Evolutionary conservation across 2,113 vertebrate genomes (phyloP), one percentile per base, ranked within the genome.

Genomic region (Aleadryas rufinucha): DNA sequence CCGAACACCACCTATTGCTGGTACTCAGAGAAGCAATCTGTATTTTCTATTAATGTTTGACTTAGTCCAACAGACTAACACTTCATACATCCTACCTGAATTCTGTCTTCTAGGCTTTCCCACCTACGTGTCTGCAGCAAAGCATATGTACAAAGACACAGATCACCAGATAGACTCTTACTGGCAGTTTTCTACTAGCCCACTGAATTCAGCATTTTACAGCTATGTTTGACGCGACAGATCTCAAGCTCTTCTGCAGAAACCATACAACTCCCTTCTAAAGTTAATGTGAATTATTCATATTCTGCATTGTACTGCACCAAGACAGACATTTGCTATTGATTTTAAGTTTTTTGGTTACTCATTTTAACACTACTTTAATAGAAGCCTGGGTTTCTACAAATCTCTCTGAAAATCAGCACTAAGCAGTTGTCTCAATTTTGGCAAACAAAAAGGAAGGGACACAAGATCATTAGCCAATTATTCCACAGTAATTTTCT

Each of bases 1-100:
- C 72, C 60, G 71, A 94, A 70, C 76, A 91, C 23, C 70, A 90
- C 61, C 94, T 92, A 91, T 89, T 92, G 80, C 82, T 42, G 63
- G 75, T 20, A 87, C 63, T n/a, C 2, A 77, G 81, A 91, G 85
- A 94, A 80, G 59, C 85, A 92, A 84, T 86, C 71, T 96, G 89
- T 92, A 96, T 94, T 92, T 95, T 90, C 89, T 95, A 94, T 96
- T 94, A 94, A 90, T 95, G 87, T 78, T 76, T 94, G 80, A 84
- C 93, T 95, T 85, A 93, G 82, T 86, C 91, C 95, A 96, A 94
- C 93, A 93, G 95, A 86, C 90, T 96, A 96, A 90, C 90, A 83
- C 93, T 94, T 94, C 93, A 90, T 94, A 94, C 93, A 94, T 93
- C 92, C 95, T 95, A 97, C 95, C 95, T 96, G 92, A 96, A 95